These are phyloP conservation scores for Chelidonichthys spinosus DNA, from an alignment of 2,797 vertebrate species.

Conservation along the genomic window DNA sequence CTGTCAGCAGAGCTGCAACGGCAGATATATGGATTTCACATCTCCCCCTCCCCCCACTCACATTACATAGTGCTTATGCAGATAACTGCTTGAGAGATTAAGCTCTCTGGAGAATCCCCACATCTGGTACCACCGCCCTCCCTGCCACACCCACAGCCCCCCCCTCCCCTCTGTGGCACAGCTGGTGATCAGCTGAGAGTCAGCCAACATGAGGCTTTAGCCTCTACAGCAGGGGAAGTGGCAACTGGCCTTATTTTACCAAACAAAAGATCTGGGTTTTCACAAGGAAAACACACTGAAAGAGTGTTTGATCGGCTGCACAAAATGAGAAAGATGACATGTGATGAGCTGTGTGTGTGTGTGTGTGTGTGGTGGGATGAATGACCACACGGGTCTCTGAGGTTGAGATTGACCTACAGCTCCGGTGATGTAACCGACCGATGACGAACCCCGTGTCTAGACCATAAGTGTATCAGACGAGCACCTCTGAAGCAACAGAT, in stretches of 20 bases:
- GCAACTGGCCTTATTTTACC: constrained; percentile 27
- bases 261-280: constrained; percentile 18
- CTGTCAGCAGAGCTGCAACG: constrained; percentile 35
- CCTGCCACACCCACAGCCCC: constrained; percentile 18
- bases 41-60: constrained; percentile 49
- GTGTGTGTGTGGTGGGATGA: neutral
- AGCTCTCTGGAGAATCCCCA: constrained; percentile 65
- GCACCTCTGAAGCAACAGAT: neutral
- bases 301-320: neutral
- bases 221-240: constrained; percentile 7
- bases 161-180: constrained; percentile 29
- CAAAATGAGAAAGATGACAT: neutral
- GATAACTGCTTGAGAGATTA: constrained; percentile 71
- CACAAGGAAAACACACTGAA: neutral
- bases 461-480: neutral
- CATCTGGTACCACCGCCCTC: constrained; percentile 58
- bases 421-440: neutral
- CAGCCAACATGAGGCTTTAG: constrained; percentile 9
- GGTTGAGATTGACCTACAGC: neutral
- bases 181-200: constrained; percentile 66
- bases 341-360: neutral
- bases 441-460: neutral
- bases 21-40: constrained; percentile 66
- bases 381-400: neutral
- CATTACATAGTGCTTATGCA: constrained; percentile 60